A percentile compares a stretch with the other conserved stretches of the same genome.
phyloP scores from a whole-genome alignment of 2,113 vertebrate species.

The Pomatorhinus ruficollis region DNA sequence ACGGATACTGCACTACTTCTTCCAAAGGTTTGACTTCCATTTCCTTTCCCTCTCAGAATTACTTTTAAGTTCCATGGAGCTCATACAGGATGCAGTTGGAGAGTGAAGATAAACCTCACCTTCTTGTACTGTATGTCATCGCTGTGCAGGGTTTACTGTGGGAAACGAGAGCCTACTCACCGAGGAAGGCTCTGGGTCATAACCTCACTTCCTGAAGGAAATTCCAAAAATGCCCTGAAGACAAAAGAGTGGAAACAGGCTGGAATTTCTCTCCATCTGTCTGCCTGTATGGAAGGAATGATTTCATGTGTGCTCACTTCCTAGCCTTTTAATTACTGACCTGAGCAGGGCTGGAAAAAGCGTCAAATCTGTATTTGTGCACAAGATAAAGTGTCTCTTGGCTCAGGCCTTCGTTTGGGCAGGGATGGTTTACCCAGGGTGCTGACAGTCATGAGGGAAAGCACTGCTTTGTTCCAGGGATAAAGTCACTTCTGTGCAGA shows the following conservation, averaged over 20 bases:
- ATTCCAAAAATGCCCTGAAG: slow-evolving; percentile 80
- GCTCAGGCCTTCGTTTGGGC: neutral
- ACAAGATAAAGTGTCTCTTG: slow-evolving; percentile 30
- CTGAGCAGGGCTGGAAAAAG: slow-evolving; percentile 48
- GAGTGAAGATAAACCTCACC: slow-evolving; percentile 78
- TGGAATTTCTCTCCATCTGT: slow-evolving; percentile 78
- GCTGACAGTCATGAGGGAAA: neutral
- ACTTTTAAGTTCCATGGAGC: slow-evolving; percentile 59
- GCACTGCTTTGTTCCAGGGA: neutral
- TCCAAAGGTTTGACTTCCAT: slow-evolving; percentile 18
- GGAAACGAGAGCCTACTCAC: slow-evolving; percentile 68
- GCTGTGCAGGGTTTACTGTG: slow-evolving; percentile 67
- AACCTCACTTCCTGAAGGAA: slow-evolving; percentile 82
- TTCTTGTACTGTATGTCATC: slow-evolving; percentile 64
- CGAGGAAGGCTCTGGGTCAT: slow-evolving; percentile 74
- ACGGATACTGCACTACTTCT: neutral
- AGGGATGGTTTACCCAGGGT: neutral
- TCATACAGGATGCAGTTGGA: slow-evolving; percentile 79
- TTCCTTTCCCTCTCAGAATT: slow-evolving; percentile 45
- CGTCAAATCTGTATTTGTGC: slow-evolving; percentile 12
- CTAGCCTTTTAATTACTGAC: slow-evolving; percentile 61
- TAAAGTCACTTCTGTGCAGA: neutral
- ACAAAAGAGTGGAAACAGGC: slow-evolving; percentile 80
- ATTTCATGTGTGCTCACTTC: slow-evolving; percentile 79
- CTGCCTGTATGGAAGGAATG: slow-evolving; percentile 75